These are phyloP conservation scores for Epizoanthus stellaris DNA, from an alignment of 92 coral and sea anemone species.

Conservation along the genomic window DNA sequence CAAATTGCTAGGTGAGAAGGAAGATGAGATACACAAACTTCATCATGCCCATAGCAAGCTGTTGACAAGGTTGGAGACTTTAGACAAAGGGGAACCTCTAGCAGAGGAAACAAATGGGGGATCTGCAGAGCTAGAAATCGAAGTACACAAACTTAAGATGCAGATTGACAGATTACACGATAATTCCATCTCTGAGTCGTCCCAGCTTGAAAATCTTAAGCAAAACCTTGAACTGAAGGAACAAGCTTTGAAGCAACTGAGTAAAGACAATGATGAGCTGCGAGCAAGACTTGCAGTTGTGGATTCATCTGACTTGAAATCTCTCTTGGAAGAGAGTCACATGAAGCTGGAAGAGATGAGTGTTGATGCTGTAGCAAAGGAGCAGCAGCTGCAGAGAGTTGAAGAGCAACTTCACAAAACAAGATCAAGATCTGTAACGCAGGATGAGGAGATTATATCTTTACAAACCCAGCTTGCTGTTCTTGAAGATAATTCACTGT, in stretches of 20 bases:
- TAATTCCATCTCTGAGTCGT: slow-evolving; percentile 68
- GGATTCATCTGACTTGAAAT: slow-evolving; percentile 75
- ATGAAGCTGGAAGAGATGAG: slow-evolving; percentile 72
- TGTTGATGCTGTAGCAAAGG: slow-evolving; percentile 61
- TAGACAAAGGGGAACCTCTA: slow-evolving; percentile 74
- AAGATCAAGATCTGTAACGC: slow-evolving; percentile 62
- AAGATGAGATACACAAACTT: slow-evolving; percentile 76
- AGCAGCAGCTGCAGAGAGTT: slow-evolving; percentile 66
- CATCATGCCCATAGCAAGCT: slow-evolving; percentile 75
- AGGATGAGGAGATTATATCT: slow-evolving; percentile 70
- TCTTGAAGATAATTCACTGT: slow-evolving; percentile 83
- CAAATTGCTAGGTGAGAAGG: slow-evolving; percentile 72
- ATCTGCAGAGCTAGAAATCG: slow-evolving; percentile 72
- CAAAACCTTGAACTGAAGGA: slow-evolving; percentile 77
- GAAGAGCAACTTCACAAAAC: slow-evolving; percentile 81
- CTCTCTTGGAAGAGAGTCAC: slow-evolving; percentile 82
- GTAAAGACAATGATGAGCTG: slow-evolving; percentile 81
- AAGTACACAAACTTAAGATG: slow-evolving; percentile 64
- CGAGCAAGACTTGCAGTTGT: slow-evolving; percentile 66
- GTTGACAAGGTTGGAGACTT: slow-evolving; percentile 72
- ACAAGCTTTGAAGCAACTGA: slow-evolving; percentile 71
- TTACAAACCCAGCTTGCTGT: slow-evolving; percentile 68
- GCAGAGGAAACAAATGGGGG: slow-evolving; percentile 80
- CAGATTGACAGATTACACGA: slow-evolving; percentile 66
- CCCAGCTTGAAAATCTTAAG: slow-evolving; percentile 75